A percentile compares a stretch with the other conserved stretches of the same genome.
These are phyloP conservation scores for Drosophila limbata DNA, from an alignment of 2,888 invertebrate genomes.

Conservation along the genomic window DNA sequence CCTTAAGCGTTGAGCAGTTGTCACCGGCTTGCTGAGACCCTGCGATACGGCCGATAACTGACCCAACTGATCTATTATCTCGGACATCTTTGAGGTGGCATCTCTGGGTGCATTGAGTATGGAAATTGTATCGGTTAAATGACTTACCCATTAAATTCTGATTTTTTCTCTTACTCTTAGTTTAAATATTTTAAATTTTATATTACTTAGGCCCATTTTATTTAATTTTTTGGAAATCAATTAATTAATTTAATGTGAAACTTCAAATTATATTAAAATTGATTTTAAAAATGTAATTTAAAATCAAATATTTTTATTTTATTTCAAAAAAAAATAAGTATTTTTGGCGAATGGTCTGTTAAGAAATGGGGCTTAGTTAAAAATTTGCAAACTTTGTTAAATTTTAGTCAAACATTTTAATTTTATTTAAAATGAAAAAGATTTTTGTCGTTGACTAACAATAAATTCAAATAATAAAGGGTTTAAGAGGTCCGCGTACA, in stretches of 20 bases:
- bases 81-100: constrained; percentile 87
- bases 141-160: constrained; percentile 24
- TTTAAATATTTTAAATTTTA: not conserved
- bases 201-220: not conserved
- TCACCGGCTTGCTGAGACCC: constrained; percentile 90
- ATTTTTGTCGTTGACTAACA: not conserved
- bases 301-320: too few relatives aligned
- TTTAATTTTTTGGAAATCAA: too few relatives aligned
- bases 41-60: constrained; percentile 91
- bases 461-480: not conserved
- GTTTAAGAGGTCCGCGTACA: constrained; percentile 57
- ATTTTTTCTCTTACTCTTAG: not conserved
- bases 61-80: constrained; percentile 90
- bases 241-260: too few relatives aligned
- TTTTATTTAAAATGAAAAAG: not conserved
- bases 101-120: constrained; percentile 86
- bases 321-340: too few relatives aligned
- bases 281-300: too few relatives aligned
- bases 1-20: constrained; percentile 89
- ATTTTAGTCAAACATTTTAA: not conserved
- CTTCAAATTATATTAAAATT: too few relatives aligned
- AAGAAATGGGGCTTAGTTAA: not conserved
- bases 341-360: too few relatives aligned
- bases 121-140: constrained; percentile 65
- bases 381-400: not conserved